Conservation (phyloP, 2,113 vertebrate species). For the Perognathus longimembris region DNA sequence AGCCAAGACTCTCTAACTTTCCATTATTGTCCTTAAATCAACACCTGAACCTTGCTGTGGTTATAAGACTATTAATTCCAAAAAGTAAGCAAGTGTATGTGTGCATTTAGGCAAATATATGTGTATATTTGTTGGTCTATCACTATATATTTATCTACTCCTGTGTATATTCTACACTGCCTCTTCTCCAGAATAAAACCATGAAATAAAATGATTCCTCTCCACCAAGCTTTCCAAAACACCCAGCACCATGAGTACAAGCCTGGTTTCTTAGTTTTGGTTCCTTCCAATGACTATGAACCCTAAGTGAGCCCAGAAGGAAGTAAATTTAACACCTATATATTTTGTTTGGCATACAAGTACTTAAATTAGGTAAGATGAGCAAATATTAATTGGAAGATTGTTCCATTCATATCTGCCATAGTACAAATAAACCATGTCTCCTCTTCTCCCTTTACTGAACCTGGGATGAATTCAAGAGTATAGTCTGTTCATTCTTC, state of each 20-base stretch:
- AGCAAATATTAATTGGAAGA: not conserved
- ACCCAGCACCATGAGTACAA: not conserved
- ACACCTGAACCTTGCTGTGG: not conserved
- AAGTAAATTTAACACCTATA: constrained; percentile 1
- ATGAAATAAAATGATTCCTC: constrained; percentile 32
- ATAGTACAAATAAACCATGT: not conserved
- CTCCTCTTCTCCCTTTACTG: not conserved
- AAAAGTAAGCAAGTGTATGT: not conserved
- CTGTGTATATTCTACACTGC: not conserved
- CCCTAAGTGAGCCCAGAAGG: not conserved
- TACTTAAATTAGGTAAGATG: constrained; percentile 31
- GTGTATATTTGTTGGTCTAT: not conserved
- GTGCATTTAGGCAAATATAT: constrained; percentile 2
- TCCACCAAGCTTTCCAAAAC: constrained; percentile 10
- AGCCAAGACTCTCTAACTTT: not conserved
- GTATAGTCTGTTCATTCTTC: not conserved
- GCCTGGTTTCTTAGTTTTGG: not conserved
- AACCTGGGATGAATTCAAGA: not conserved
- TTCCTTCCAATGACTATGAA: not conserved
- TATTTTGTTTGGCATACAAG: not conserved
- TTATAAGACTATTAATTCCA: constrained; percentile 54
- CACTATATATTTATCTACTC: constrained; percentile 7
- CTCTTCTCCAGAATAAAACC: constrained; percentile 36
- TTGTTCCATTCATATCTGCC: not conserved
- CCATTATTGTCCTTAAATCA: not conserved